phyloP scores from a whole-genome alignment of 2,113 vertebrate genomes.

The Tympanuchus pallidicinctus region DNA sequence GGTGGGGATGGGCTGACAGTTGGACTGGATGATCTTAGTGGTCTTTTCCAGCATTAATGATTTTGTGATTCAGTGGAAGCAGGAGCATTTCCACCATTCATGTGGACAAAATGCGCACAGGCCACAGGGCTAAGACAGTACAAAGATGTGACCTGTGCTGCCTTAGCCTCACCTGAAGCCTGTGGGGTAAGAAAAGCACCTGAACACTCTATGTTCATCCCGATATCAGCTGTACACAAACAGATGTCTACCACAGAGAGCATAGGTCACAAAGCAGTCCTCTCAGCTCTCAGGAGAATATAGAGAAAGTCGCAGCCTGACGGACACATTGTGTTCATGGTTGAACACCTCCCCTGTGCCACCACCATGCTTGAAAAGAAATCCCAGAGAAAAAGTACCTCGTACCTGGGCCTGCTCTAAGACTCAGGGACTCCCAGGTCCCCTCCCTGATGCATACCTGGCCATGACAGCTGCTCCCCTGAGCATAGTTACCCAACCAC shows the following conservation, averaged over 20 bases:
- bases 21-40: too few species aligned
- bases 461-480: neutral
- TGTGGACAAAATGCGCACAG: neutral
- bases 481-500: neutral
- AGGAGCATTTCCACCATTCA: neutral
- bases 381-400: neutral
- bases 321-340: accelerated
- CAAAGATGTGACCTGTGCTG: neutral
- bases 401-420: neutral
- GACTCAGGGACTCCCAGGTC: neutral
- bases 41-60: too few species aligned
- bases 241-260: neutral
- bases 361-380: neutral
- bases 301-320: neutral
- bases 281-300: neutral
- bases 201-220: neutral
- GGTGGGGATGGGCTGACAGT: too few species aligned
- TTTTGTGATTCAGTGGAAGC: neutral
- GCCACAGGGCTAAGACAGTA: neutral
- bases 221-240: neutral
- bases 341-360: neutral
- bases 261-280: neutral
- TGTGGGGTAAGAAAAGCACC: neutral
- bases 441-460: neutral
- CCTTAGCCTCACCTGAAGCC: neutral